A percentile compares a stretch with the other conserved stretches of the same genome.
phyloP scores from a whole-genome alignment of 2,113 vertebrate species.

The Rhinopithecus roxellana region DNA sequence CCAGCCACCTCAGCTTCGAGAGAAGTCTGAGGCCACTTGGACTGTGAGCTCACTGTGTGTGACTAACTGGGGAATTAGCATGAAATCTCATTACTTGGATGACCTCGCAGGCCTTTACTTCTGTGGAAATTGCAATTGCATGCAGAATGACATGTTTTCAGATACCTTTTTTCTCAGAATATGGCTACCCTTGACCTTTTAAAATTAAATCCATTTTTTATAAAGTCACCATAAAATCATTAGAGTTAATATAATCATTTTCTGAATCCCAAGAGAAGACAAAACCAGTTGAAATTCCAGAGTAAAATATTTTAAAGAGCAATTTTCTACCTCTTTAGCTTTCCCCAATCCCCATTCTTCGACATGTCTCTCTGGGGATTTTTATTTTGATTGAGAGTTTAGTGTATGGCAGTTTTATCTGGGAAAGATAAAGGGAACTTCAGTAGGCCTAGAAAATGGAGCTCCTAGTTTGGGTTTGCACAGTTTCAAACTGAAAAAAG shows the following conservation, averaged over 20 bases:
- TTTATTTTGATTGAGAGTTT: background rate
- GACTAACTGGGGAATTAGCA: constrained; percentile 29
- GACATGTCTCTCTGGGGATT: background rate
- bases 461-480: background rate
- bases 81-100: constrained; percentile 57
- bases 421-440: background rate
- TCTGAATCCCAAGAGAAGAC: constrained; percentile 41
- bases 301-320: background rate
- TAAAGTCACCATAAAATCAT: constrained; percentile 40
- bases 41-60: background rate
- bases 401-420: background rate
- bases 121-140: constrained; percentile 64
- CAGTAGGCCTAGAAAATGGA: background rate
- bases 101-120: constrained; percentile 28
- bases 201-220: constrained; percentile 71
- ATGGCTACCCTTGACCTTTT: constrained; percentile 45
- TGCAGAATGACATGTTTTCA: constrained; percentile 34
- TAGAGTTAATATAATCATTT: constrained; percentile 50
- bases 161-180: background rate
- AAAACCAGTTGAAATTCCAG: background rate
- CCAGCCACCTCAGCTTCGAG: background rate
- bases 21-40: background rate
- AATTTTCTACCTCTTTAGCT: background rate
- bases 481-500: background rate
- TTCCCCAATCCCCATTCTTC: background rate